Conservation (phyloP, 2,797 vertebrate genomes). For the Manis javanica region DNA sequence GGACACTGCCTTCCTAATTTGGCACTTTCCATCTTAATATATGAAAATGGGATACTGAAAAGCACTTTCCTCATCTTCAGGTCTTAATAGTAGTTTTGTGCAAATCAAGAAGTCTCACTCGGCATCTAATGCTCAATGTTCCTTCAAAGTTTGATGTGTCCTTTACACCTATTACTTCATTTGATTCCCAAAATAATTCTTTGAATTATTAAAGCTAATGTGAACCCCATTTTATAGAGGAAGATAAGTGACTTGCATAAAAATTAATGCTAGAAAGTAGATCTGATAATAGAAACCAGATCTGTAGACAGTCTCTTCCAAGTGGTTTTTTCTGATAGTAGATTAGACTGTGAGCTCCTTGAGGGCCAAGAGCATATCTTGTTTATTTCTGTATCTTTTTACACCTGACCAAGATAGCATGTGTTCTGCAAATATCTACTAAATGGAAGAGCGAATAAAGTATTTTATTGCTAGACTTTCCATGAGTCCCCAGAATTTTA, state of each 20-base stretch:
- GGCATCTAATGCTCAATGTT: neutral
- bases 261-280: neutral
- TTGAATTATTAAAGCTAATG: neutral
- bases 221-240: neutral
- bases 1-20: neutral
- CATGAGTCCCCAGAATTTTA: neutral
- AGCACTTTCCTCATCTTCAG: neutral
- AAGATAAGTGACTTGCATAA: neutral
- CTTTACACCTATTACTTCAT: neutral
- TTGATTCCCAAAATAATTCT: constrained; percentile 25
- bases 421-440: neutral
- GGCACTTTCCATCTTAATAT: neutral
- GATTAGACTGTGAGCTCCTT: neutral
- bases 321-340: neutral
- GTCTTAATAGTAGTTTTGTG: neutral
- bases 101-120: neutral
- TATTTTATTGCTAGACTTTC: neutral
- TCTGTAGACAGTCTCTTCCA: neutral
- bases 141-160: neutral
- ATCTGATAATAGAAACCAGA: neutral
- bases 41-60: neutral
- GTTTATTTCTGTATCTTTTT: neutral
- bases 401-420: neutral
- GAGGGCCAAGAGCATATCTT: neutral
- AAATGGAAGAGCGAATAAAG: neutral